These are phyloP conservation scores for Adelognathus sp. DNA, from an alignment of 2,888 invertebrate genomes.

Conservation along the genomic window DNA sequence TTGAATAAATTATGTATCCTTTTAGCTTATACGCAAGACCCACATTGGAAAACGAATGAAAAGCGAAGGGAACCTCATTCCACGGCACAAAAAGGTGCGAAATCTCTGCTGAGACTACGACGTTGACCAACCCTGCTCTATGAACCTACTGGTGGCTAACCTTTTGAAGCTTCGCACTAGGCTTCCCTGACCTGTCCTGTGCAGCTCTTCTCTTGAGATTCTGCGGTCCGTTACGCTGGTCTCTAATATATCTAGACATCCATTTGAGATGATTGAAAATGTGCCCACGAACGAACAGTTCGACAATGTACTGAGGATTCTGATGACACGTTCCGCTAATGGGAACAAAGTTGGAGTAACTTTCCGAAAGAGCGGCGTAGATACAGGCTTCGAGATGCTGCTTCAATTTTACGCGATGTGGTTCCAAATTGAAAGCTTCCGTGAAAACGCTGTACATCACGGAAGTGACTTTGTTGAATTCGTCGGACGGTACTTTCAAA, in stretches of 20 bases:
- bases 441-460: constrained; percentile 24
- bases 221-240: too few relatives aligned
- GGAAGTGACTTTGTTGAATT: constrained; percentile 21
- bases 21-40: too few relatives aligned
- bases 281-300: not conserved
- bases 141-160: too few relatives aligned
- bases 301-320: not conserved
- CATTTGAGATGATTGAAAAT: constrained; percentile 9
- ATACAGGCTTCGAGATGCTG: not conserved
- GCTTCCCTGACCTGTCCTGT: too few relatives aligned
- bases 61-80: too few relatives aligned
- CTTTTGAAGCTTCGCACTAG: too few relatives aligned
- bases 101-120: too few relatives aligned
- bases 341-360: not conserved
- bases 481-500: constrained; percentile 30
- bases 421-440: not conserved
- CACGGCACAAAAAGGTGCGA: too few relatives aligned
- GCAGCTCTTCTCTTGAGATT: too few relatives aligned
- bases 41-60: too few relatives aligned
- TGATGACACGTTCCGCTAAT: not conserved
- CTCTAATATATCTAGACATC: constrained; percentile 20
- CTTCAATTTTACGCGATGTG: not conserved
- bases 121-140: too few relatives aligned
- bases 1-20: too few relatives aligned
- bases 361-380: not conserved